phyloP scores from a whole-genome alignment of 2,888 invertebrate species.

The Sthenelais limicola region DNA sequence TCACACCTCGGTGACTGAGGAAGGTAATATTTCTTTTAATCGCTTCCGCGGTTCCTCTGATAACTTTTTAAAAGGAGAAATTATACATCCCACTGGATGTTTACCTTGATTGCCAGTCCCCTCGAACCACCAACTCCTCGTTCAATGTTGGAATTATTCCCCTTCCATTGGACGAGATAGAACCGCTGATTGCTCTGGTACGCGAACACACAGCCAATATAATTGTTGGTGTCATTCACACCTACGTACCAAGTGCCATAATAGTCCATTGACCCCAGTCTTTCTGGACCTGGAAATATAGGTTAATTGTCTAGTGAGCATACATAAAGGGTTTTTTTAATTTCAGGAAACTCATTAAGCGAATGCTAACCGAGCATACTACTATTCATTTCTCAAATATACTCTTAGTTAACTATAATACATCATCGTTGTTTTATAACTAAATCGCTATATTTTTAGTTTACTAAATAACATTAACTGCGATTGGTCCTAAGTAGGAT shows the following conservation, averaged over 20 bases:
- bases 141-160: conserved; percentile 46
- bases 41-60: no score
- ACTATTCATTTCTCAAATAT: no score
- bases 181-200: conserved; percentile 58
- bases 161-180: conserved; percentile 59
- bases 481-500: no score
- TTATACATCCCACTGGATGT: not conserved
- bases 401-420: no score
- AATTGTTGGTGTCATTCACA: conserved; percentile 50
- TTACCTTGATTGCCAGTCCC: conserved; percentile 13
- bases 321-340: not conserved
- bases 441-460: no score
- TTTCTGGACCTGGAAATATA: conserved; percentile 53
- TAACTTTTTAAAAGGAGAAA: conserved; percentile 50
- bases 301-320: not conserved
- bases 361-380: no score
- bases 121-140: not conserved
- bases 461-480: no score
- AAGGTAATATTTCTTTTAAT: no score
- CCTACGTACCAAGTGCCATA: conserved; percentile 56
- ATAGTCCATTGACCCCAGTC: conserved; percentile 56
- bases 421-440: no score
- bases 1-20: no score
- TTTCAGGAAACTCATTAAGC: no score
- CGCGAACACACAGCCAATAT: conserved; percentile 61